Evolutionary conservation across 2,797 vertebrate genomes (phyloP).

Genomic region (Scolopax bukidnonensis): DNA sequence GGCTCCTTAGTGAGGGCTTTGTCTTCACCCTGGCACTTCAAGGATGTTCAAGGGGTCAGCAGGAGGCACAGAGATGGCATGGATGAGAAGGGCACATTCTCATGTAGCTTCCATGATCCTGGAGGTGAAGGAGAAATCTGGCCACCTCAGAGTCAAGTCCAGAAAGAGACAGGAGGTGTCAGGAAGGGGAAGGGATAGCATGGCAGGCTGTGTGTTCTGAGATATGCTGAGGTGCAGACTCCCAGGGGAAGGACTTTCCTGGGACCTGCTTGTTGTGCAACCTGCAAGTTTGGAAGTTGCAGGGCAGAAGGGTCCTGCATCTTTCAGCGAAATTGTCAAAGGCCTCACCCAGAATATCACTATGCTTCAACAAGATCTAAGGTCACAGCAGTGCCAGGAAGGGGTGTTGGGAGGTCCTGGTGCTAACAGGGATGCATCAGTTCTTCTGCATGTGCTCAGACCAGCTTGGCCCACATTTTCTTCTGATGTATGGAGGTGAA

Average conservation of each 20-base stretch:
- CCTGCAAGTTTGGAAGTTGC: neutral
- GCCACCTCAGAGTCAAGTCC: neutral
- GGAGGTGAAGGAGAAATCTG: neutral
- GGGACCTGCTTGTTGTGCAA: neutral
- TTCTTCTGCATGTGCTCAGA: neutral
- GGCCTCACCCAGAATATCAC: neutral
- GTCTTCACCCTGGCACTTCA: neutral
- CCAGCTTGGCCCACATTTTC: neutral
- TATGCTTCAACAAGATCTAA: neutral
- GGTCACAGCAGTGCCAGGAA: neutral
- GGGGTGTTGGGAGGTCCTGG: neutral
- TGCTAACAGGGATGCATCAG: neutral
- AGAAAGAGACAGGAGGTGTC: neutral
- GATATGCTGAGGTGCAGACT: neutral
- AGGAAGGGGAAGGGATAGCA: neutral
- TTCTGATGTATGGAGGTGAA: neutral
- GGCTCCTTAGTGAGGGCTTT: neutral
- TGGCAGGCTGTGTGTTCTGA: neutral
- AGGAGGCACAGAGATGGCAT: neutral
- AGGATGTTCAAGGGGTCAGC: neutral
- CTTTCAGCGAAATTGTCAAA: neutral
- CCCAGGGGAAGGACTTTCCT: neutral
- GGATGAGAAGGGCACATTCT: rapidly evolving
- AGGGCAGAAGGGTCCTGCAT: neutral
- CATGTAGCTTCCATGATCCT: neutral